Conservation (phyloP, 2,113 vertebrate genomes). For the Cebidichthys violaceus region DNA sequence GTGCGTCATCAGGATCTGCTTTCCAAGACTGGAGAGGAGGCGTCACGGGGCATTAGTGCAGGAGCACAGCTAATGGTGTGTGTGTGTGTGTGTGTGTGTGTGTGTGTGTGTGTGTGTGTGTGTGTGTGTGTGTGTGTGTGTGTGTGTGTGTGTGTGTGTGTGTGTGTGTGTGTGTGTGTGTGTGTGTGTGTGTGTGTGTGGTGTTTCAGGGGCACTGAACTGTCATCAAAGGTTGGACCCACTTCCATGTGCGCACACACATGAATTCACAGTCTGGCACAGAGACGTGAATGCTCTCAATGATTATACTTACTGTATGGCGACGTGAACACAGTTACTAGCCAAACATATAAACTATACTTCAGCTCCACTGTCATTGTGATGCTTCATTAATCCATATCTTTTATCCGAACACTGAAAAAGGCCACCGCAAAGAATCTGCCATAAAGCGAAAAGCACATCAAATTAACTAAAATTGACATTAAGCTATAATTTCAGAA, state of each 20-base stretch:
- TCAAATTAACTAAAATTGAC: neutral
- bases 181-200: slow-evolving; percentile 1
- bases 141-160: neutral
- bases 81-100: slow-evolving; percentile 11
- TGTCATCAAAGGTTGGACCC: neutral
- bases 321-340: neutral
- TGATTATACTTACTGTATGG: neutral
- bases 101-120: neutral
- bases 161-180: slow-evolving; percentile 5
- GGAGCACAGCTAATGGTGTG: neutral
- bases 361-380: neutral
- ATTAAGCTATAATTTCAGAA: neutral
- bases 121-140: neutral
- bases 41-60: slow-evolving; percentile 47
- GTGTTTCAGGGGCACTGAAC: slow-evolving; percentile 23
- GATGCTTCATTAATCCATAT: neutral
- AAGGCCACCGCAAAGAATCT: neutral
- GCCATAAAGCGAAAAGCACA: neutral
- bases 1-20: slow-evolving; percentile 31
- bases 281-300: neutral
- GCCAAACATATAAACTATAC: neutral
- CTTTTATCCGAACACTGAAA: neutral
- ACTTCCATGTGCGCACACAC: neutral
- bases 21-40: slow-evolving; percentile 20
- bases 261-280: neutral